phyloP scores from a whole-genome alignment of 2,113 vertebrate genomes.

The Cercocebus atys region DNA sequence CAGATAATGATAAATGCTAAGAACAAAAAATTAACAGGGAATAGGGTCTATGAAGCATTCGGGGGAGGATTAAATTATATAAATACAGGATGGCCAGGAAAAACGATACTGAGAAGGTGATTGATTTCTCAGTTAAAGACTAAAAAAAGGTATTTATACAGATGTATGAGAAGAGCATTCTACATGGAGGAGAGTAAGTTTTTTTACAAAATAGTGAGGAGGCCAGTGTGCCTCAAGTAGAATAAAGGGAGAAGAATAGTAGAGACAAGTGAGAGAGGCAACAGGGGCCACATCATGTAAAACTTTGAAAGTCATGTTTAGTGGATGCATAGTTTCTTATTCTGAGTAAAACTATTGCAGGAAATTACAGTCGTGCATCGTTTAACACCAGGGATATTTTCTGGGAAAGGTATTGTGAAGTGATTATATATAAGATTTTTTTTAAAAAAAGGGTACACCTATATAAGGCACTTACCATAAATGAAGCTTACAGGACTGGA shows the following conservation, averaged over 20 bases:
- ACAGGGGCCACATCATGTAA: background rate
- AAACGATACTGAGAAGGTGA: background rate
- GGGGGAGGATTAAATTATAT: background rate
- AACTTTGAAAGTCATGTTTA: background rate
- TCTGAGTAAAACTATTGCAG: background rate
- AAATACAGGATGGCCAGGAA: background rate
- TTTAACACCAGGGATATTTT: background rate
- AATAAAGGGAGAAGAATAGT: background rate
- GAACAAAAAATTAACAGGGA: background rate
- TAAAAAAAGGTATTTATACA: background rate
- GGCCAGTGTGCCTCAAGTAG: background rate
- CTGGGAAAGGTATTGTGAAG: background rate
- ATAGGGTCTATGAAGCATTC: background rate
- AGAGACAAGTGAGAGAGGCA: background rate
- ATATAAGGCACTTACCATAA: background rate
- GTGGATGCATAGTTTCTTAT: background rate
- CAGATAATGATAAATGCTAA: background rate
- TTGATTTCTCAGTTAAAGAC: background rate
- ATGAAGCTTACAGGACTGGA: no score
- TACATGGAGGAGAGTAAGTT: background rate
- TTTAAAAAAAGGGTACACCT: background rate
- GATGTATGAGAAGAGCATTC: background rate
- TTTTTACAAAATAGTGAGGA: background rate
- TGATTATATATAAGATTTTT: background rate
- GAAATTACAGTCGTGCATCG: background rate